A percentile compares a stretch with the other conserved stretches of the same genome.
Conservation (phyloP, 2,888 invertebrate species). For the Plagiodera versicolora region DNA sequence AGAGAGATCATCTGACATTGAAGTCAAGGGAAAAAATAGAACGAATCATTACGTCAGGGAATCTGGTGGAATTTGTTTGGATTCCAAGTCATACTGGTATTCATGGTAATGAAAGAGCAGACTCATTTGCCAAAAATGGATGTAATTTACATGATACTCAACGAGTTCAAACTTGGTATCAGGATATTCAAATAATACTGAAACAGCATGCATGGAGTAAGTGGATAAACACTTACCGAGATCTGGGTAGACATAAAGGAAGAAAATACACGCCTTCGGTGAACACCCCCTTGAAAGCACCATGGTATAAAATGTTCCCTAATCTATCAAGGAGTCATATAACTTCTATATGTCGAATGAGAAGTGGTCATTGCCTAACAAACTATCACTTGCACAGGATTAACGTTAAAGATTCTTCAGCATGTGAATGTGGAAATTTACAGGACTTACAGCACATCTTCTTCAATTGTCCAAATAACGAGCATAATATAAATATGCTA, state of each 20-base stretch:
- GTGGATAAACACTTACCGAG: not conserved
- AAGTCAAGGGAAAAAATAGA: not conserved
- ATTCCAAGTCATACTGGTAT: constrained; percentile 1
- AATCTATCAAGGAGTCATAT: not conserved
- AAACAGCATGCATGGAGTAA: not conserved
- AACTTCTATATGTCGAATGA: not conserved
- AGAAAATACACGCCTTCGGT: not conserved
- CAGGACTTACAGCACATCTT: not conserved
- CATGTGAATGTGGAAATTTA: not conserved
- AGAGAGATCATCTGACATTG: not conserved
- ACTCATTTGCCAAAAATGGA: not conserved
- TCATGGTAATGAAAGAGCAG: not conserved
- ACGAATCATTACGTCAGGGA: not conserved
- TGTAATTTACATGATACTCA: not conserved
- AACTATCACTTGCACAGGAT: not conserved
- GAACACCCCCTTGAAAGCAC: not conserved
- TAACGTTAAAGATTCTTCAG: not conserved
- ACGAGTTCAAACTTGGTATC: not conserved
- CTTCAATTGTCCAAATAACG: not conserved
- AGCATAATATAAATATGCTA: not conserved
- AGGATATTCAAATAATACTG: not conserved
- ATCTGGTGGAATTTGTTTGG: not conserved
- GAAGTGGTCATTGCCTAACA: constrained; percentile 2
- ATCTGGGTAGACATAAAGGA: not conserved
- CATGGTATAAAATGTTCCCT: not conserved